Percentiles rank a stretch among this genome's conserved stretches.
Conservation (phyloP, 2,888 invertebrate genomes). For the Aspidiotus destructor region DNA sequence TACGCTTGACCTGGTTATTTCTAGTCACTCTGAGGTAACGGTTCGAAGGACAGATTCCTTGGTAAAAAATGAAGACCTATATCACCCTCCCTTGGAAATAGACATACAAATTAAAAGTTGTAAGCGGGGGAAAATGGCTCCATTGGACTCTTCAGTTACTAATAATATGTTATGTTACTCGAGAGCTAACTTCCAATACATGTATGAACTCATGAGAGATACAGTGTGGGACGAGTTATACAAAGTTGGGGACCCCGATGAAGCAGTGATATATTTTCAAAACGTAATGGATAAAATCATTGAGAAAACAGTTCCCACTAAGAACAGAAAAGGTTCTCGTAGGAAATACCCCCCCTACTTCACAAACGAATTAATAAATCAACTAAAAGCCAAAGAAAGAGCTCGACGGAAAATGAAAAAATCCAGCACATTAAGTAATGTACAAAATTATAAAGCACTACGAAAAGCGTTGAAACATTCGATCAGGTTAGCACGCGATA, state of each 20-base stretch:
- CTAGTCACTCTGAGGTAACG: not conserved
- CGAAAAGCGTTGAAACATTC: too few relatives aligned
- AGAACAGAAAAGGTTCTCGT: not conserved
- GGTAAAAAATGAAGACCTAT: not conserved
- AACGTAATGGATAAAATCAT: not conserved
- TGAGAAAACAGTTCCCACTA: not conserved
- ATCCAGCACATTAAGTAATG: too few relatives aligned
- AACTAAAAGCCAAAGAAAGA: not conserved
- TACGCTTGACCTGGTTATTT: not conserved
- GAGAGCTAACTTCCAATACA: not conserved
- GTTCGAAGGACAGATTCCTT: not conserved
- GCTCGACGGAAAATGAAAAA: not conserved
- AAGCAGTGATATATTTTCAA: not conserved
- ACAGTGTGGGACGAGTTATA: not conserved
- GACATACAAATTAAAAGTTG: not conserved
- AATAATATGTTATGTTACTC: not conserved
- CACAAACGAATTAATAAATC: not conserved
- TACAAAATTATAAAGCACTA: too few relatives aligned
- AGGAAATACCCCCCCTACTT: not conserved
- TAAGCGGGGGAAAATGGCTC: too few relatives aligned
- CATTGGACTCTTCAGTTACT: not conserved
- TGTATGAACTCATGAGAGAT: not conserved
- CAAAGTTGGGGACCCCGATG: not conserved
- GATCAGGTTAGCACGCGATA: too few relatives aligned
- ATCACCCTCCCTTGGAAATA: not conserved